Evolutionary conservation across 2,888 invertebrate genomes (phyloP).

Genomic region (Chrysolina americana): DNA sequence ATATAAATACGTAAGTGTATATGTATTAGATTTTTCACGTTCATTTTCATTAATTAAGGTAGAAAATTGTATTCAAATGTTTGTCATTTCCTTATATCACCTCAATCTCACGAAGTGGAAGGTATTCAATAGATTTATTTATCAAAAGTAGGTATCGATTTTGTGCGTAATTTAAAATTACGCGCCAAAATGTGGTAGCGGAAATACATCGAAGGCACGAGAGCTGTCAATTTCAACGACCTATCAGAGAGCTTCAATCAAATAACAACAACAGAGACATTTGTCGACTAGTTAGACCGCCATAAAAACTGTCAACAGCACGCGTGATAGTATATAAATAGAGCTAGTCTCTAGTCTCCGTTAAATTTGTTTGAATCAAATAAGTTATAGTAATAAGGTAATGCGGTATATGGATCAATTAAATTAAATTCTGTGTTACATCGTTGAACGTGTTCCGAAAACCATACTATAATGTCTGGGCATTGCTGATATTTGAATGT

Average conservation of each 20-base stretch:
- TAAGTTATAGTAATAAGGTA: background rate
- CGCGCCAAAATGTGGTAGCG: background rate
- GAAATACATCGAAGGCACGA: background rate
- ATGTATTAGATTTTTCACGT: background rate
- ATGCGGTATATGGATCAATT: background rate
- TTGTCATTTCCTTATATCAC: background rate
- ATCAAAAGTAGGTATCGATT: background rate
- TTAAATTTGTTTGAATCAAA: background rate
- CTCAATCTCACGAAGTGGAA: background rate
- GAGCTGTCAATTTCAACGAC: background rate
- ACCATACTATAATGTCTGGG: background rate
- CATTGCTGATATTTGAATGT: background rate
- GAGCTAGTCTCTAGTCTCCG: no score
- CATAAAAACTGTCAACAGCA: constrained; percentile 62
- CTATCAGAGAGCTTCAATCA: background rate
- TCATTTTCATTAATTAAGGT: background rate
- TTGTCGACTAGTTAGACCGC: constrained; percentile 59
- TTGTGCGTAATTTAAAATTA: background rate
- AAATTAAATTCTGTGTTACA: background rate
- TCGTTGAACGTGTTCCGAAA: background rate
- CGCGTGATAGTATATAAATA: constrained; percentile 49
- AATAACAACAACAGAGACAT: constrained; percentile 24
- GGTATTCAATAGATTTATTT: background rate
- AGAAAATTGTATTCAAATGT: background rate
- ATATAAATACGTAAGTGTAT: background rate